Percentiles rank a stretch among this genome's conserved stretches.
phyloP scores from a whole-genome alignment of 2,888 invertebrate species.

The Mythimna loreyi region DNA sequence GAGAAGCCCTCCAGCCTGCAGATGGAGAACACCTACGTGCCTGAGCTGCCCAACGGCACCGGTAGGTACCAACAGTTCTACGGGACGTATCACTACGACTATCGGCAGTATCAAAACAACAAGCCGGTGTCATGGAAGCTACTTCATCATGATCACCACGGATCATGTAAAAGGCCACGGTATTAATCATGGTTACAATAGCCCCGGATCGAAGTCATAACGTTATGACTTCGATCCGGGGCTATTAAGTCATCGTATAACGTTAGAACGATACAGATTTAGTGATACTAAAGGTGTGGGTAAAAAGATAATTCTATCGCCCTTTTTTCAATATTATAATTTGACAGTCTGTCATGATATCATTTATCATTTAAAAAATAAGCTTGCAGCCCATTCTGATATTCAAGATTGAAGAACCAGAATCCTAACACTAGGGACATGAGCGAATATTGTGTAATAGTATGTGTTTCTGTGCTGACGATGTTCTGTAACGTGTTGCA shows the following conservation, averaged over 20 bases:
- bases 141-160: not conserved
- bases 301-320: not conserved
- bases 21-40: constrained; percentile 95
- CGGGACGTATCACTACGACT: constrained; percentile 11
- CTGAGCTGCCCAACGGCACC: constrained; percentile 93
- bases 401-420: not conserved
- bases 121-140: not conserved
- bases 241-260: not conserved
- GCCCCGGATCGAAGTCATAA: not conserved
- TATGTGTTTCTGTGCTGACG: not conserved
- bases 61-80: constrained; percentile 80
- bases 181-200: not conserved
- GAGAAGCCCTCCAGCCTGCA: constrained; percentile 92
- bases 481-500: constrained; percentile 66
- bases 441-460: not conserved
- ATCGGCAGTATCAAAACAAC: not conserved
- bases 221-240: not conserved
- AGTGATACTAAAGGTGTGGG: not conserved
- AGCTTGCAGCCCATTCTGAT: not conserved
- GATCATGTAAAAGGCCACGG: not conserved
- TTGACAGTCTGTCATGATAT: not conserved
- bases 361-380: not conserved
- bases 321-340: not conserved
- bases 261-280: not conserved
- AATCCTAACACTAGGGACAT: not conserved